Evolutionary conservation across 1,140 invertebrate genomes (phyloP).

Genomic region (Drosophila orosa): DNA sequence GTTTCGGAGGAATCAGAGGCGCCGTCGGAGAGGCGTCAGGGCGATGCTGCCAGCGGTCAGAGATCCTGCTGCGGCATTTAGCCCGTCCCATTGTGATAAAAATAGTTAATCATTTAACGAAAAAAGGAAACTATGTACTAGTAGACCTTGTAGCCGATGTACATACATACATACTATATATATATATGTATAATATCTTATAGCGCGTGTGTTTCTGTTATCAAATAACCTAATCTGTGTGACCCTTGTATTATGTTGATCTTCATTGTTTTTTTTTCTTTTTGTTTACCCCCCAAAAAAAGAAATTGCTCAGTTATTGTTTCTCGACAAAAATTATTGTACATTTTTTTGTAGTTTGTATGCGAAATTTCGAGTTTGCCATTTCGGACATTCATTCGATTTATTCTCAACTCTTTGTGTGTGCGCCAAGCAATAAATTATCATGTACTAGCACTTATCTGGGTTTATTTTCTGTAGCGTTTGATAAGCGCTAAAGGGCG

Average conservation of each 20-base stretch:
- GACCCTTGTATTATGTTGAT: conserved; percentile 14
- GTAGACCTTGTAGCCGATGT: conserved; percentile 60
- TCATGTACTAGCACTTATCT: conserved; percentile 41
- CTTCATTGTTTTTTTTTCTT: background rate
- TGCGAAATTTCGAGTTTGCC: conserved; percentile 5
- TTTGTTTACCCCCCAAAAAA: background rate
- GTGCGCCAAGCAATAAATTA: conserved; percentile 44
- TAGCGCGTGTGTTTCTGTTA: conserved; percentile 41
- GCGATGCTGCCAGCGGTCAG: conserved; percentile 73
- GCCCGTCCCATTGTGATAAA: conserved; percentile 66
- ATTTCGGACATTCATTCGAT: conserved; percentile 21
- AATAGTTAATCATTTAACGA: conserved; percentile 63
- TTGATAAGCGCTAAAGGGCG: conserved; percentile 9
- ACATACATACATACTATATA: conserved; percentile 40
- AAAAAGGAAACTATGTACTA: conserved; percentile 46
- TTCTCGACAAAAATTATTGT: conserved; percentile 1
- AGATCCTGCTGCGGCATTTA: conserved; percentile 84
- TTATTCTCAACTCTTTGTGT: conserved; percentile 25
- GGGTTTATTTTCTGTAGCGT: background rate
- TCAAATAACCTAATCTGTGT: conserved; percentile 1
- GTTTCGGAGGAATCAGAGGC: conserved; percentile 36
- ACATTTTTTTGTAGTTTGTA: conserved; percentile 15
- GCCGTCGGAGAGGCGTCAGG: conserved; percentile 85
- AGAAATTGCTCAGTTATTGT: conserved; percentile 13
- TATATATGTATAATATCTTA: conserved; percentile 12